Percentiles rank a stretch among this genome's conserved stretches.
phyloP scores from a whole-genome alignment of 2,888 invertebrate species.

The Homarus gammarus region DNA sequence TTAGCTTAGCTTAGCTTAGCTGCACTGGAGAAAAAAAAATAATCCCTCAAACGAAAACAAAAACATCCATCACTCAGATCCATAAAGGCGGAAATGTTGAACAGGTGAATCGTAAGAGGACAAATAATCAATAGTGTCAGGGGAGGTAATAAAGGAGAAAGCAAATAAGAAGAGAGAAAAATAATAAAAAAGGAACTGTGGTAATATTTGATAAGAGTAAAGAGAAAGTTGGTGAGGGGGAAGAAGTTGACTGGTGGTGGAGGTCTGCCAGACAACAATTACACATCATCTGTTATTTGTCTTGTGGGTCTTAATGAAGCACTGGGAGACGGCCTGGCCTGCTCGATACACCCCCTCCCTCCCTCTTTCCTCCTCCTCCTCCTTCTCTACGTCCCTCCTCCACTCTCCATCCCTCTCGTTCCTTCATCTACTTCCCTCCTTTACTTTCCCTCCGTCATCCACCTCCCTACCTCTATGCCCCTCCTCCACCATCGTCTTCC shows the following conservation, averaged over 20 bases:
- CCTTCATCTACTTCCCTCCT: too few relatives aligned
- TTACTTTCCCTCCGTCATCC: too few relatives aligned
- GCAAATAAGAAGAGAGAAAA: background rate
- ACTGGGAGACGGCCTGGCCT: background rate
- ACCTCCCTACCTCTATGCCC: too few relatives aligned
- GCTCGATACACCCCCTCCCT: too few relatives aligned
- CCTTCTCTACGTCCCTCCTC: too few relatives aligned
- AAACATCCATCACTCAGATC: too few relatives aligned
- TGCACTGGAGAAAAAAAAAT: too few relatives aligned
- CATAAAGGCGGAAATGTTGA: background rate
- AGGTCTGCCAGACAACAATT: conserved; percentile 12
- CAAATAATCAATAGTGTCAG: background rate
- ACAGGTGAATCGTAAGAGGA: background rate
- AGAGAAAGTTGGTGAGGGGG: background rate
- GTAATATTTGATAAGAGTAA: background rate
- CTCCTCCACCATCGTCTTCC: too few relatives aligned
- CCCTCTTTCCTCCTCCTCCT: too few relatives aligned
- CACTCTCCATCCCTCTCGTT: too few relatives aligned
- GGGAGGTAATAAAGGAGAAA: background rate
- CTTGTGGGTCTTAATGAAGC: conserved; percentile 8
- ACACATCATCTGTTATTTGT: conserved; percentile 32
- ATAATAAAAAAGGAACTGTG: background rate
- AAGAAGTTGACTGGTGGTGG: background rate
- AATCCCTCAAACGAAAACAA: too few relatives aligned
- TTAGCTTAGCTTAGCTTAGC: too few relatives aligned